Base-by-base conservation (phyloP, 2,797 vertebrate species). In the Sebastes aleutianus region DNA sequence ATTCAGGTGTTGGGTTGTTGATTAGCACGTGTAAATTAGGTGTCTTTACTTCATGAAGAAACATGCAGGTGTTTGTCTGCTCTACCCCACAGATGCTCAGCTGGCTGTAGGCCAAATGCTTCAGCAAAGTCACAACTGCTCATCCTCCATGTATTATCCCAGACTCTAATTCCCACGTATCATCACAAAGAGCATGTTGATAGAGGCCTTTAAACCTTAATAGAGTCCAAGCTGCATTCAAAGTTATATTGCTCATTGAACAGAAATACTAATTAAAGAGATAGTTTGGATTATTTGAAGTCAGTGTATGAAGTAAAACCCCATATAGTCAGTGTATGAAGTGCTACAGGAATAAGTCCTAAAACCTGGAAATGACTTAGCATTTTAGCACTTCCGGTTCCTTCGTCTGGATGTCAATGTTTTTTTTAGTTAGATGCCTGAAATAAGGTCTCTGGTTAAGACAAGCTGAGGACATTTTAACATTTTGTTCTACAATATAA, bases 11-110 rank as follows among this genome's bases (percentile, higher is more conserved):
- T 70, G 31, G 57, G 13, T 32, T 84, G 59, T 65, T 59, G 78
- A 77, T 81, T 79, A 78, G 65, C 61, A 83, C 27, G 70, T 81
- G 85, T 80, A 74, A 87, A 88, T 92, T 88, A 73, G 79, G 18
- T 76, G 62, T 85, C 79, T 87, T 62, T 70, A 78, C 83, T 69
- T 75, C 50, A 57, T 69, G 69, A 77, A 85, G 71, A 70, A 85
- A 86, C 80, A 88, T 71, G 85, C 85, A 78, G 54, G 85, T 87
- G 82, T 88, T 85, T 85, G 75, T 93, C 89, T 86, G 83, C 73
- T 71, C 74, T 78, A 50, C 76, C 65, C 53, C 85, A 84, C 74
- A 72, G 80, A 75, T 66, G 81, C 76, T 76, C 59, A 69, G 73
- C 63, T 88, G 89, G 85, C 74, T 79, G 29, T 22, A 61, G 71